phyloP scores from a whole-genome alignment of 2,113 vertebrate species.

The Noturus placidus region DNA sequence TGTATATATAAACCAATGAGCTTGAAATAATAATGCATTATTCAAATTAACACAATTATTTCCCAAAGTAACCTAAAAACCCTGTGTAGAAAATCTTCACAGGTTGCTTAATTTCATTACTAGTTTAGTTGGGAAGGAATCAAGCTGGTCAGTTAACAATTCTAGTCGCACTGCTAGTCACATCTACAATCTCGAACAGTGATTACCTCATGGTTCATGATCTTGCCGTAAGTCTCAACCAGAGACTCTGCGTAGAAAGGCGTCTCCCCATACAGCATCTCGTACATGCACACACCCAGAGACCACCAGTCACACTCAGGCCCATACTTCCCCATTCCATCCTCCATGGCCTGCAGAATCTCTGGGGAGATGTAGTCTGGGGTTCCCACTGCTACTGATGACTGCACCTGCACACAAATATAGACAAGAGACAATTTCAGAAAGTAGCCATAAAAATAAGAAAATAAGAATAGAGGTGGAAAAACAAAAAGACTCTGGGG shows the following conservation, averaged over 20 bases:
- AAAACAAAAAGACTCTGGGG: not conserved
- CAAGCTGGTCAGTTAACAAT: not conserved
- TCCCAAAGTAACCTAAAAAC: not conserved
- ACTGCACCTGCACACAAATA: constrained; percentile 82
- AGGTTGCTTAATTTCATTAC: no score
- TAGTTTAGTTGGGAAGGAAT: not conserved
- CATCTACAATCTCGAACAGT: not conserved
- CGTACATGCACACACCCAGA: constrained; percentile 93
- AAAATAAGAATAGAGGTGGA: not conserved
- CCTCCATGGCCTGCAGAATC: constrained; percentile 97
- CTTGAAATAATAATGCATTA: not conserved
- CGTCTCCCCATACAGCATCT: constrained; percentile 95
- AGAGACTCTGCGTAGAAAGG: constrained; percentile 94
- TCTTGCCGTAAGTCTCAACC: constrained; percentile 96
- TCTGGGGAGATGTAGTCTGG: constrained; percentile 98
- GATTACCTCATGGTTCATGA: constrained; percentile 86
- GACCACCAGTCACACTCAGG: constrained; percentile 99
- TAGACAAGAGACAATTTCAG: not conserved
- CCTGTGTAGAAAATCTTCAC: not conserved
- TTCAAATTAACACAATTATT: not conserved
- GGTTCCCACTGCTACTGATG: constrained; percentile 92
- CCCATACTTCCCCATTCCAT: constrained; percentile 92
- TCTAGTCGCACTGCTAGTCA: not conserved
- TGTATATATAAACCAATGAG: not conserved
- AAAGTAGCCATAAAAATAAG: no score